Conservation (phyloP, 2,888 invertebrate species). For the Polydrusus tereticollis region DNA sequence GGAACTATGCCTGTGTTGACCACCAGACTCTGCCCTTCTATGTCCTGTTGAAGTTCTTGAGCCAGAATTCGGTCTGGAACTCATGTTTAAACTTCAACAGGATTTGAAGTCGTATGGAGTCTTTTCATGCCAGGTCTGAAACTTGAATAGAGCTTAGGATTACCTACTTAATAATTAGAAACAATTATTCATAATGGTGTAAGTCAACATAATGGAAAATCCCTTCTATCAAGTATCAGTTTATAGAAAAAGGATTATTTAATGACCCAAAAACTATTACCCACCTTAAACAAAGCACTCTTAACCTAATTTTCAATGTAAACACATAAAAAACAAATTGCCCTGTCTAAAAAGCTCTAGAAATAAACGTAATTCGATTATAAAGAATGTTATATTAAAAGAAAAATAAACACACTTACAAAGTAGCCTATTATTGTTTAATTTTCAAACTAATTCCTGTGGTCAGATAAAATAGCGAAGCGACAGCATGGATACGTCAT, state of each 20-base stretch:
- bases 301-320: conserved; percentile 33
- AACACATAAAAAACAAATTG: conserved; percentile 15
- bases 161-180: not conserved
- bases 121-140: conserved; percentile 15
- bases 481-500: conserved; percentile 18
- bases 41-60: conserved; percentile 59
- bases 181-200: not conserved
- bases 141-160: not conserved
- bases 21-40: conserved; percentile 62
- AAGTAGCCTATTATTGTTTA: conserved; percentile 32
- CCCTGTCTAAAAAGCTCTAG: conserved; percentile 7
- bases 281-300: conserved; percentile 35
- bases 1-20: conserved; percentile 60
- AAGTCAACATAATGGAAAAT: not conserved
- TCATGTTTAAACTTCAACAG: conserved; percentile 55
- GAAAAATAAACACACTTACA: conserved; percentile 35
- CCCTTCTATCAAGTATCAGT: conserved; percentile 4
- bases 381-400: conserved; percentile 28
- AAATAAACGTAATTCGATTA: conserved; percentile 24
- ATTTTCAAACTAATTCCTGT: conserved; percentile 31
- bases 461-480: conserved; percentile 6
- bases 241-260: conserved; percentile 13
- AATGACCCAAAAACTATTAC: conserved; percentile 20
- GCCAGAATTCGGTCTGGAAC: conserved; percentile 59
- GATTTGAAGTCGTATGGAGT: not conserved